Base-by-base conservation (phyloP, 1,140 invertebrate genomes). In the Episyrphus balteatus region DNA sequence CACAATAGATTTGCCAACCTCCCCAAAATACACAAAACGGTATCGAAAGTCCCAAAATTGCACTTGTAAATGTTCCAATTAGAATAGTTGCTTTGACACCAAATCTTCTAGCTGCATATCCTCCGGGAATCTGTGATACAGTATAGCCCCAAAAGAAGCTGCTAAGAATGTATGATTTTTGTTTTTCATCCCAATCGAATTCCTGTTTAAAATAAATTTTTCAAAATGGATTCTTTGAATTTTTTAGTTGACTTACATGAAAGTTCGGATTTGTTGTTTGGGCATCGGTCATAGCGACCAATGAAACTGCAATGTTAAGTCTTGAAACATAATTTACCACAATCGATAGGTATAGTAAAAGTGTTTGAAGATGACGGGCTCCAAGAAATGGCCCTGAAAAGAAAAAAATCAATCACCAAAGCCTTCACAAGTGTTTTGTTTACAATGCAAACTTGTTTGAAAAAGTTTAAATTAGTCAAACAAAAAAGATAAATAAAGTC, bases 61-160 rank as follows among this genome's bases (percentile, higher is more conserved):
- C 88, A 13, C 60, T 62, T 9, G 55, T 42, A 0, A 47, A 37
- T 11, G 66, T 14, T 1, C 62, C 58, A 30, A 48, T 47, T n/a
- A 63, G 31, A n/a, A 66, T 50, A 45, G 63, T 42, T 26, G 49
- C 68, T 58, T 83, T 81, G 1, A 80, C 72, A 7, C 84, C 82
- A 47, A 78, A 81, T n/a, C 68, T 73, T 48, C 80, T 75, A 1
- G 77, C 78, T 7, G 87, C 53, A 42, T 79, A 75, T 10, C 84
- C 85, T 2, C 78, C 83, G 0, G 84, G 82, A 2, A 88, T 73
- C 14, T 68, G 62, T 2, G 78, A 73, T 0, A 72, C 31, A n/a
- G 75, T 62, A 48, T 76, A 76, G 13, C 73, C 73, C 76, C 76
- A 81, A 51, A 81, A 85, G 55, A 85, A 84, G 3, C 82, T 76